These are phyloP conservation scores for Magallana ariakensis DNA, from an alignment of 1,140 invertebrate genomes.

Conservation along the genomic window DNA sequence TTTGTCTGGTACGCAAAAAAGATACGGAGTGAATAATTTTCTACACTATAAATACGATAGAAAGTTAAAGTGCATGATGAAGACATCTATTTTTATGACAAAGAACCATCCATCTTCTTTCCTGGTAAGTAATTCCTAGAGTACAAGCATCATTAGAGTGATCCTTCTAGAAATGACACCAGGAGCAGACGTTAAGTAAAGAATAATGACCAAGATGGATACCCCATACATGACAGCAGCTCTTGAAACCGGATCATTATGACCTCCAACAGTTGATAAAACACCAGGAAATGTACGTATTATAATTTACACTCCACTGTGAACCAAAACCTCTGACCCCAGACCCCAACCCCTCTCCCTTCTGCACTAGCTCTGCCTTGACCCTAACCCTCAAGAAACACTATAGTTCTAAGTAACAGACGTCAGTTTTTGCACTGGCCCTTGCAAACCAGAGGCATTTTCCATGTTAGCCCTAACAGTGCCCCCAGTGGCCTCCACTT, in stretches of 20 bases:
- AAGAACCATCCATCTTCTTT: neutral
- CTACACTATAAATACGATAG: neutral
- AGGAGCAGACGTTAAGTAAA: neutral
- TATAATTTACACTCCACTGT: neutral
- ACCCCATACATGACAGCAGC: neutral
- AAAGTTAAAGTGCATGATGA: neutral
- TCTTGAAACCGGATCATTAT: neutral
- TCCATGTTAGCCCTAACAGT: too few species aligned
- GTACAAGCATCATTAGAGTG: neutral
- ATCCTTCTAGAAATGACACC: neutral
- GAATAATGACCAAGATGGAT: constrained; percentile 23
- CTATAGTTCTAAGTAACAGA: too few species aligned
- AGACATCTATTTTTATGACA: neutral
- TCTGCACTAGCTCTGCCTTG: too few species aligned
- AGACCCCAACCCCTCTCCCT: too few species aligned
- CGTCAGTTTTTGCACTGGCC: too few species aligned
- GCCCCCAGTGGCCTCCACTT: too few species aligned
- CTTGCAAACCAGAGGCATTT: too few species aligned
- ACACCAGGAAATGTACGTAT: neutral
- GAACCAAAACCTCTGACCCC: neutral
- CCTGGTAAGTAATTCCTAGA: neutral
- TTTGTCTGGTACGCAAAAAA: too few species aligned
- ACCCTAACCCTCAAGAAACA: too few species aligned
- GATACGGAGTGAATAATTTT: neutral
- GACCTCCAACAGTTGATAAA: neutral